A percentile compares a stretch with the other conserved stretches of the same genome.
Conservation (phyloP, 2,888 invertebrate species). For the Itoplectis maculator region DNA sequence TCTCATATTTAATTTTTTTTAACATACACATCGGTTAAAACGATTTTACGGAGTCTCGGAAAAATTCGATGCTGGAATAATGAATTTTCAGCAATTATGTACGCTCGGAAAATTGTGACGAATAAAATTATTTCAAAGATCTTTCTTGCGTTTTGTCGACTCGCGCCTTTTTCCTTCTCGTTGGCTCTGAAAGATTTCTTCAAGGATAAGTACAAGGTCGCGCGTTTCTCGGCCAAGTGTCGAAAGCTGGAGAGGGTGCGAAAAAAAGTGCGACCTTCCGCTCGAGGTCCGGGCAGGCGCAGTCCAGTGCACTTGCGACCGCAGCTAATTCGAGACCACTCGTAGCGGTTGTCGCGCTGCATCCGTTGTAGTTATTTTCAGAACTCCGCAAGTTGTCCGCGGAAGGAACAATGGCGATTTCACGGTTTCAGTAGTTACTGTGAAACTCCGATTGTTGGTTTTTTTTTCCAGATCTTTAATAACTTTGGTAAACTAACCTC, state of each 20-base stretch:
- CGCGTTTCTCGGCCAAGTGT: slow-evolving; percentile 16
- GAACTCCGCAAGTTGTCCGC: slow-evolving; percentile 5
- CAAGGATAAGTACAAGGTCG: slow-evolving; percentile 44
- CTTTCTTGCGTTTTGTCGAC: not conserved
- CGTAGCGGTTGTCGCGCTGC: slow-evolving; percentile 46
- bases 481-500: not conserved
- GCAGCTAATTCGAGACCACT: slow-evolving; percentile 55
- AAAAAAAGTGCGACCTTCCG: slow-evolving; percentile 39
- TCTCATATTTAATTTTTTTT: not conserved
- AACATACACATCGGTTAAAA: not conserved
- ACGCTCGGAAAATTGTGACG: not conserved
- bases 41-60: not conserved
- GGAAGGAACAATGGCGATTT: slow-evolving; percentile 27
- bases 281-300: not conserved
- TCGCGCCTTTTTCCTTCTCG: not conserved
- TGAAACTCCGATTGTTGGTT: too few species aligned
- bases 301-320: slow-evolving; percentile 31
- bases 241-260: slow-evolving; percentile 12
- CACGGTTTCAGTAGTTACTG: too few species aligned
- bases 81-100: not conserved
- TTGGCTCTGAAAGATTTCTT: slow-evolving; percentile 11
- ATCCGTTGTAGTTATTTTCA: slow-evolving; percentile 49
- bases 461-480: not conserved
- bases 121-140: slow-evolving; percentile 31
- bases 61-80: slow-evolving; percentile 16